Percentiles rank a stretch among this genome's conserved stretches.
Conservation (phyloP, 2,797 vertebrate species). For the Discoglossus pictus region DNA sequence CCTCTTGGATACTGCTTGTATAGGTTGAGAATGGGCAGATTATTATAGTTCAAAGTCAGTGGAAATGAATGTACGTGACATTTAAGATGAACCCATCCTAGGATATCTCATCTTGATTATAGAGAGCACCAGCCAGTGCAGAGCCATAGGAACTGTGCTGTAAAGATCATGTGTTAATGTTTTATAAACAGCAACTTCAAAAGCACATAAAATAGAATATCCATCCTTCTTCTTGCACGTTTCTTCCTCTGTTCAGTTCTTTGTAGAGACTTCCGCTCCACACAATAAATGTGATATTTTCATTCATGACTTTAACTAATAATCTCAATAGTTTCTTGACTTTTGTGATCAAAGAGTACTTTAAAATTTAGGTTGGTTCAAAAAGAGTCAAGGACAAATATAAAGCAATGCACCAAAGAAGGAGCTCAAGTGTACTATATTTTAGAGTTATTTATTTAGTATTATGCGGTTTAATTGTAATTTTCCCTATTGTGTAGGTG, state of each 20-base stretch:
- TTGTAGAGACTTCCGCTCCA: conserved; percentile 30
- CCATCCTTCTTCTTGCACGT: conserved; percentile 40
- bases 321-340: conserved; percentile 24
- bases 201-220: conserved; percentile 49
- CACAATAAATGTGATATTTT: conserved; percentile 44
- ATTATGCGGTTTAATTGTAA: too few relatives aligned
- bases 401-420: not conserved
- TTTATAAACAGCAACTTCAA: conserved; percentile 50
- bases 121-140: conserved; percentile 15
- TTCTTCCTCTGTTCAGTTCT: conserved; percentile 17
- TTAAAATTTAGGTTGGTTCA: conserved; percentile 20
- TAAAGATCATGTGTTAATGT: conserved; percentile 50
- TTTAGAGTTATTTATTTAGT: too few relatives aligned
- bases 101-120: conserved; percentile 40
- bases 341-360: conserved; percentile 39
- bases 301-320: conserved; percentile 28
- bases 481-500: too few relatives aligned
- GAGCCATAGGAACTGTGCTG: conserved; percentile 30
- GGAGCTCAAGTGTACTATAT: too few relatives aligned
- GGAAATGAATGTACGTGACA: conserved; percentile 39
- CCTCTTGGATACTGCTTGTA: not conserved
- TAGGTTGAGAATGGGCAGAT: conserved; percentile 11
- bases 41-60: conserved; percentile 34
- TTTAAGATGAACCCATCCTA: conserved; percentile 33
- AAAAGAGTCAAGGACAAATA: conserved; percentile 34